phyloP scores from a whole-genome alignment of 1,140 invertebrate genomes.

The Drosophila tsacasi region DNA sequence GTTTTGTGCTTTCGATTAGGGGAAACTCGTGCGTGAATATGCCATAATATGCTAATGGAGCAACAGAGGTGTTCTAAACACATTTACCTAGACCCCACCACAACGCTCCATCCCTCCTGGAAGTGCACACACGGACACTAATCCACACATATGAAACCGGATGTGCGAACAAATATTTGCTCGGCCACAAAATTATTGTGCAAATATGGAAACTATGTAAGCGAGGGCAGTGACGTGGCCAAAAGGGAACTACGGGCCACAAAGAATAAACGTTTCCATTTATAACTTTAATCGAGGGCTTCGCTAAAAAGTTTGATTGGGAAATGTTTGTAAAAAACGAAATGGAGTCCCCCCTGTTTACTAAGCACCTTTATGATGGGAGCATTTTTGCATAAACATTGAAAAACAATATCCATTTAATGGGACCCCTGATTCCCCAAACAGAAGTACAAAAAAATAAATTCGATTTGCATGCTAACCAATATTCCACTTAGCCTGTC shows the following conservation, averaged over 20 bases:
- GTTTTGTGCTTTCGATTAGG: conserved; percentile 55
- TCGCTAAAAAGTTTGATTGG: conserved; percentile 23
- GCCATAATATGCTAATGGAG: conserved; percentile 75
- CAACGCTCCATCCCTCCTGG: not conserved
- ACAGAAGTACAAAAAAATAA: not conserved
- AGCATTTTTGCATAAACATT: conserved; percentile 57
- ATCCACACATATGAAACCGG: conserved; percentile 21
- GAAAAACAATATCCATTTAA: conserved; percentile 18
- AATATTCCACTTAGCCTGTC: not conserved
- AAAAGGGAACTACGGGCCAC: not conserved
- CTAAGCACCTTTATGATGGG: not conserved
- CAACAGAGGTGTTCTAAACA: conserved; percentile 59
- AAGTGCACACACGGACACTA: conserved; percentile 29
- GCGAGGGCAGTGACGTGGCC: conserved; percentile 16
- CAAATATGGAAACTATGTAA: conserved; percentile 75
- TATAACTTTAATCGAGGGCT: conserved; percentile 17
- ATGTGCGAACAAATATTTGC: conserved; percentile 81
- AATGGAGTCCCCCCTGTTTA: not conserved
- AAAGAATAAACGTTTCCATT: conserved; percentile 22
- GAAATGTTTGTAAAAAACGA: conserved; percentile 1
- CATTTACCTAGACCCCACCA: conserved; percentile 35
- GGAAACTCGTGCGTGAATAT: conserved; percentile 61
- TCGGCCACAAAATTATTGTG: conserved; percentile 76
- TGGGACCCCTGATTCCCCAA: not conserved
- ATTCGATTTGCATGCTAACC: conserved; percentile 10